A percentile compares a stretch with the other conserved stretches of the same genome.
Conservation (phyloP, 2,797 vertebrate species). For the Myotis myotis region DNA sequence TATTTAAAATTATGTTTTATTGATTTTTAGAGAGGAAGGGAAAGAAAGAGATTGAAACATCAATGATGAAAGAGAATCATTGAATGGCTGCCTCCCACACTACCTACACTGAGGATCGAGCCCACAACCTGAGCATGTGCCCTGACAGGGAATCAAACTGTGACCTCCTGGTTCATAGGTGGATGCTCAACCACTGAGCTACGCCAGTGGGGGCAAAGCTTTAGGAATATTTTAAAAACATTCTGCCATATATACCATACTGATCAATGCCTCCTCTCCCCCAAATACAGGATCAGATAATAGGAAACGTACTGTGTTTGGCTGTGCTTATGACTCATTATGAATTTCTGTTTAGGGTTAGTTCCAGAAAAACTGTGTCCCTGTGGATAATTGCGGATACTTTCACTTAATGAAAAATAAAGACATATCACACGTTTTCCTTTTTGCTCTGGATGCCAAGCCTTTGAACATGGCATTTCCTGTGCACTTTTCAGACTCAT, state of each 20-base stretch:
- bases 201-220: neutral
- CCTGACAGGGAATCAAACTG: no score
- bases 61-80: no score
- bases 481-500: neutral
- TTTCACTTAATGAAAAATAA: neutral
- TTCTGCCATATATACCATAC: neutral
- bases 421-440: neutral
- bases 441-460: neutral
- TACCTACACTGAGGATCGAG: no score
- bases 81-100: no score
- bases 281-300: neutral
- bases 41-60: no score
- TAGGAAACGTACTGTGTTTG: neutral
- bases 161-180: no score
- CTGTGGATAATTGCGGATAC: neutral
- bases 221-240: constrained; percentile 28
- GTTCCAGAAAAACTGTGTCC: neutral
- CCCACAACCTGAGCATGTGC: no score
- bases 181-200: no score
- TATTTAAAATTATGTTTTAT: no score
- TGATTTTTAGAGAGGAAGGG: no score
- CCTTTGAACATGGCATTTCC: neutral
- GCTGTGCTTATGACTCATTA: neutral
- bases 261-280: neutral
- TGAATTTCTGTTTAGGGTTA: neutral